Percentiles rank a stretch among this genome's conserved stretches.
phyloP scores from a whole-genome alignment of 2,888 invertebrate species.

The Polyommatus icarus region DNA sequence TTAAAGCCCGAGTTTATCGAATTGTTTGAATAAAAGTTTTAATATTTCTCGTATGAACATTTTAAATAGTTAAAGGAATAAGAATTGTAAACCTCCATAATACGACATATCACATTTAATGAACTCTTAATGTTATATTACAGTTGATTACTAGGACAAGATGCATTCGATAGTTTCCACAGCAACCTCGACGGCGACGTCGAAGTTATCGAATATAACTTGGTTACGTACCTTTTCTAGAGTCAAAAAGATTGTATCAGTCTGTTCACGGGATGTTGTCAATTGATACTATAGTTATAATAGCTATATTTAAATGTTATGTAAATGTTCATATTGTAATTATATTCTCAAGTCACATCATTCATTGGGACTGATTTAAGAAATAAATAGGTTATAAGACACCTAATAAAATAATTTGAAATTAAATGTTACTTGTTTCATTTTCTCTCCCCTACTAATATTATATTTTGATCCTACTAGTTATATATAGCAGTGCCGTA shows the following conservation, averaged over 20 bases:
- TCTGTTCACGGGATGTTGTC: conserved; percentile 2
- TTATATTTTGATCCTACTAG: too few relatives aligned
- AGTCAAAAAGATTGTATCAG: neutral
- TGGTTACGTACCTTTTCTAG: neutral
- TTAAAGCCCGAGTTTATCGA: neutral
- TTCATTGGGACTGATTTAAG: conserved; percentile 23
- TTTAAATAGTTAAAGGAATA: neutral
- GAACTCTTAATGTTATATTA: neutral
- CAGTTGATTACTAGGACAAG: neutral
- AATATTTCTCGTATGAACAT: neutral
- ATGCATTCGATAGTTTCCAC: neutral
- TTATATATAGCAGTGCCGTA: too few relatives aligned
- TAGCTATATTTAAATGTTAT: conserved; percentile 20
- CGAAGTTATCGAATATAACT: neutral
- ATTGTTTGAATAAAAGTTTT: neutral
- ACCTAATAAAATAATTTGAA: conserved; percentile 27
- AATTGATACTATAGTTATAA: neutral
- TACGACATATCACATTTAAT: neutral
- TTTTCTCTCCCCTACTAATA: neutral
- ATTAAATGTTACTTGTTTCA: neutral
- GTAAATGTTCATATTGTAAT: conserved; percentile 27
- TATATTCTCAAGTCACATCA: conserved; percentile 7
- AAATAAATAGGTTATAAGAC: conserved; percentile 1
- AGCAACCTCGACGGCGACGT: neutral
- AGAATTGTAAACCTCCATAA: neutral